phyloP scores from a whole-genome alignment of 2,113 vertebrate genomes.

The Apodemus speciosus region DNA sequence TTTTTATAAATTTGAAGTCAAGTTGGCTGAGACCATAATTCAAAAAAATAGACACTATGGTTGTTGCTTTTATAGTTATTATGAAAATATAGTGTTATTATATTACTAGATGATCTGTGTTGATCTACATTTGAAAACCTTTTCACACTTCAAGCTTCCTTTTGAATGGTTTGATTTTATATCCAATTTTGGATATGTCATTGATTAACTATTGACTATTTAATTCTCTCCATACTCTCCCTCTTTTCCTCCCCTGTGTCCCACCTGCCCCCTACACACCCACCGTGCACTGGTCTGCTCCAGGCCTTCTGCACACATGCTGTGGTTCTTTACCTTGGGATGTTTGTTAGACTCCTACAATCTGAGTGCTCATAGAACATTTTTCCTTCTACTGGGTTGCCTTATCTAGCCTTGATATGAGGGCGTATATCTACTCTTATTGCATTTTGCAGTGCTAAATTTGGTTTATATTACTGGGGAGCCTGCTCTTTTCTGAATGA shows the following conservation, averaged over 20 bases:
- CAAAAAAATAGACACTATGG: not conserved
- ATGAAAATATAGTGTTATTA: not conserved
- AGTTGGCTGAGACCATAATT: not conserved
- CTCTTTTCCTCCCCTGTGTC: not conserved
- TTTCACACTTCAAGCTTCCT: not conserved
- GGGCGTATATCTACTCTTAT: not conserved
- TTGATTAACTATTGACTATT: not conserved
- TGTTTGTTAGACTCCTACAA: not conserved
- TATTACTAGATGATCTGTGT: not conserved
- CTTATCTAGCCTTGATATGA: not conserved
- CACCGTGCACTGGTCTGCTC: not conserved
- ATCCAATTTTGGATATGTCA: not conserved
- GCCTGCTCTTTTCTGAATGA: not conserved
- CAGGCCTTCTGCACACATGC: not conserved
- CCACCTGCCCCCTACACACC: not conserved
- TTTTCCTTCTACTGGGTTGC: not conserved
- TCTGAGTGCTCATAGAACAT: not conserved
- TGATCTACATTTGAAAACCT: not conserved
- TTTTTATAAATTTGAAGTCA: not conserved
- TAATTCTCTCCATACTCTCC: too few relatives aligned
- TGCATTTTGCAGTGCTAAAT: not conserved
- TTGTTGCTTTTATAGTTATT: not conserved
- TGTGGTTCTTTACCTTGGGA: not conserved
- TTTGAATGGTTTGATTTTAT: not conserved
- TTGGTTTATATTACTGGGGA: not conserved